Evolutionary conservation across 2,888 invertebrate species (phyloP).

Genomic region (Pammene fasciana): DNA sequence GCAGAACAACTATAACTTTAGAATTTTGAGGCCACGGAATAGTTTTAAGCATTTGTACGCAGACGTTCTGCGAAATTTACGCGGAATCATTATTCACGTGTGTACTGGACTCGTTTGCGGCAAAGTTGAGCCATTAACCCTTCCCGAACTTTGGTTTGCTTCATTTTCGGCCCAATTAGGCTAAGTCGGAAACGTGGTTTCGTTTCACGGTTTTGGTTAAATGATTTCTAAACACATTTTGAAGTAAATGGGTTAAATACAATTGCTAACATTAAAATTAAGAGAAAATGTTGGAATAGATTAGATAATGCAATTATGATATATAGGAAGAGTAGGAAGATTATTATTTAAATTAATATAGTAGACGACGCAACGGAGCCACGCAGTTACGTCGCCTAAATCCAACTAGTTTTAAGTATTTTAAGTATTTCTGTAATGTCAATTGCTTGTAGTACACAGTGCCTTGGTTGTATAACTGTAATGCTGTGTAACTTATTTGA

Average conservation of each 20-base stretch:
- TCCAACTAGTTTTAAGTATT: no score
- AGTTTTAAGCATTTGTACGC: conserved; percentile 3
- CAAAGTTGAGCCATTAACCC: conserved; percentile 33
- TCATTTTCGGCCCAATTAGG: conserved; percentile 20
- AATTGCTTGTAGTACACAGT: no score
- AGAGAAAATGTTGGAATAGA: background rate
- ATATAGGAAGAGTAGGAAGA: no score
- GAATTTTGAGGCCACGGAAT: conserved; percentile 7
- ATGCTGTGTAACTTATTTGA: no score
- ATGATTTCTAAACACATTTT: background rate
- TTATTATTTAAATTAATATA: no score
- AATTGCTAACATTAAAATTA: background rate
- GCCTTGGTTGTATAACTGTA: no score
- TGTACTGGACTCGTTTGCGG: conserved; percentile 18
- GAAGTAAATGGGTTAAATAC: background rate
- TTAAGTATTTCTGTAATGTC: no score
- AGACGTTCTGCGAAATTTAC: conserved; percentile 10
- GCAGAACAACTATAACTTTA: background rate
- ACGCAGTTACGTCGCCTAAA: no score
- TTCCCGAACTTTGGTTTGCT: conserved; percentile 15
- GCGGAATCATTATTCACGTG: conserved; percentile 27
- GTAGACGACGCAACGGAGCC: no score
- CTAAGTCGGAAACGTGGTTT: background rate
- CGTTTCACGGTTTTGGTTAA: background rate
- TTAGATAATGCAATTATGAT: no score